Percentiles rank a stretch among this genome's conserved stretches.
Evolutionary conservation across 2,113 vertebrate genomes (phyloP).

Genomic region (Anolis carolinensis): DNA sequence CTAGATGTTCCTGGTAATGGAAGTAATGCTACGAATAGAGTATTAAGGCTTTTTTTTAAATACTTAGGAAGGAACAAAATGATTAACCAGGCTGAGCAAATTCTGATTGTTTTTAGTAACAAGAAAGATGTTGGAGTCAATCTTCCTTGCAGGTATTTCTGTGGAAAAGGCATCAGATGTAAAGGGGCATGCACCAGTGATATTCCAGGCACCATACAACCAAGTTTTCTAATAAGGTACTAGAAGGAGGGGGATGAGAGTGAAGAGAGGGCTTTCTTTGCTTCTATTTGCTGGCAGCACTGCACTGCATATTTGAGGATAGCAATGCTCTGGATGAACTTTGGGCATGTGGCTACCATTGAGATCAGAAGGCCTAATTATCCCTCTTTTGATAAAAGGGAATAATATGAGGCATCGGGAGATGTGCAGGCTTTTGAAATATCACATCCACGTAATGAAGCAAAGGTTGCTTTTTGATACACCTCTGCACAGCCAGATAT

Average conservation of each 20-base stretch:
- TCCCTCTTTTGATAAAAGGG: constrained; percentile 7
- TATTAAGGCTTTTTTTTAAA: neutral
- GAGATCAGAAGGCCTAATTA: constrained; percentile 15
- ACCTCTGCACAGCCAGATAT: constrained; percentile 30
- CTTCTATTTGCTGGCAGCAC: neutral
- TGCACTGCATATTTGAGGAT: neutral
- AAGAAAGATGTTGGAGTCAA: neutral
- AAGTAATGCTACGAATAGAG: neutral
- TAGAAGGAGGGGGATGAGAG: neutral
- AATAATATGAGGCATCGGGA: constrained; percentile 8
- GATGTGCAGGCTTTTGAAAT: neutral
- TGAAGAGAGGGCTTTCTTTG: neutral
- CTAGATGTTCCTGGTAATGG: too few species aligned
- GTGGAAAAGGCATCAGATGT: neutral
- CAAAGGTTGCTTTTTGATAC: neutral
- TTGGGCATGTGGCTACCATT: neutral
- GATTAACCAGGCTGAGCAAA: neutral
- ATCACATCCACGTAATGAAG: constrained; percentile 14
- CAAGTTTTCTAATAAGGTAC: neutral
- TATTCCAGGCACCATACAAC: constrained; percentile 13
- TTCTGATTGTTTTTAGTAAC: neutral
- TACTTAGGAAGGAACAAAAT: neutral
- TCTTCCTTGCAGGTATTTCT: neutral
- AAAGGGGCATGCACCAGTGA: neutral
- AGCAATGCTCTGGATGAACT: constrained; percentile 2